phyloP scores from a whole-genome alignment of 2,888 invertebrate genomes.

The Cylindroiulus punctatus region DNA sequence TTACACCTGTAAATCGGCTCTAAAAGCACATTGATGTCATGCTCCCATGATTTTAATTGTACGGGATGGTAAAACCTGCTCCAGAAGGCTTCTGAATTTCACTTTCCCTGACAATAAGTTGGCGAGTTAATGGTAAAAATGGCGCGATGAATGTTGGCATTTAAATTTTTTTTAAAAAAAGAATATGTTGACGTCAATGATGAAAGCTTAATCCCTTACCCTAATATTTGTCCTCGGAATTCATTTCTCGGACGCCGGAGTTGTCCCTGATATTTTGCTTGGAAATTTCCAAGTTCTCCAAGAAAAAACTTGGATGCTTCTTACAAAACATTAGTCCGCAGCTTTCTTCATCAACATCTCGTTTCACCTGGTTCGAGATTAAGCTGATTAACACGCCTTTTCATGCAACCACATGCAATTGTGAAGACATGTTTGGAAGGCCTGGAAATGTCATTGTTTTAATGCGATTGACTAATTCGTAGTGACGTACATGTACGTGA shows the following conservation, averaged over 20 bases:
- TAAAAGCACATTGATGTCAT: neutral
- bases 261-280: neutral
- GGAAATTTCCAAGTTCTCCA: neutral
- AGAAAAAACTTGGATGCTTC: neutral
- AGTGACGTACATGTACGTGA: neutral
- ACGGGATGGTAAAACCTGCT: neutral
- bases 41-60: neutral
- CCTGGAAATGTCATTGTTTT: slow-evolving; percentile 29
- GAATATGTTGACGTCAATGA: no score
- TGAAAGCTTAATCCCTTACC: no score
- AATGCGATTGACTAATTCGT: slow-evolving; percentile 6
- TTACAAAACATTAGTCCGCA: no score
- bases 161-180: no score
- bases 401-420: neutral
- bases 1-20: neutral
- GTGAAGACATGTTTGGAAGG: neutral
- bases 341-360: no score
- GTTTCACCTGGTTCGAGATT: neutral
- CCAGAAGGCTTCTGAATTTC: neutral
- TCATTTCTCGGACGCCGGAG: neutral
- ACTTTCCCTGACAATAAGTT: no score
- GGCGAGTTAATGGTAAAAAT: neutral
- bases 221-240: no score
- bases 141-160: neutral
- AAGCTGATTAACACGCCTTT: neutral